A percentile compares a stretch with the other conserved stretches of the same genome.
These are phyloP conservation scores for Malurus leucopterus DNA, from an alignment of 2,797 vertebrate genomes.

Conservation along the genomic window DNA sequence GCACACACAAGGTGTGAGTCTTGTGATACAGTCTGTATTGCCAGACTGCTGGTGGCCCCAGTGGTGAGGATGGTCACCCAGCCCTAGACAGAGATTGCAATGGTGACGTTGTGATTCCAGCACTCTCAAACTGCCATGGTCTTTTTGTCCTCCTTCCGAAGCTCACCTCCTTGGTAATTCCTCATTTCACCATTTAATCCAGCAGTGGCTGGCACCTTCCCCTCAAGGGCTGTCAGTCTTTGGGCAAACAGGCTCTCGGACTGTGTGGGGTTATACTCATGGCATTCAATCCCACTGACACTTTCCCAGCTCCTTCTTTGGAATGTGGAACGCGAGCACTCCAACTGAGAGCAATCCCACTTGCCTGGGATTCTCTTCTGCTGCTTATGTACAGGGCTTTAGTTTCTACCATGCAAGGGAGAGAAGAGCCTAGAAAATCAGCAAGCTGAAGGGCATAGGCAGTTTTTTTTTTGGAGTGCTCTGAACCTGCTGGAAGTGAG, in stretches of 20 bases:
- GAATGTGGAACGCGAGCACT: no score
- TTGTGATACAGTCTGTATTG: fast-evolving
- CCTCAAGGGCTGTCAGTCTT: fast-evolving
- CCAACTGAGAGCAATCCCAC: fast-evolving
- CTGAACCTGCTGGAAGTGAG: not conserved
- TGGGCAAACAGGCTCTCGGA: fast-evolving
- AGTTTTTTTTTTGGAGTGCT: not conserved
- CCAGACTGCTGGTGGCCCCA: fast-evolving
- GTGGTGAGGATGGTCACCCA: not conserved
- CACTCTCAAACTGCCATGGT: not conserved
- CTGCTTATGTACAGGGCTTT: not conserved
- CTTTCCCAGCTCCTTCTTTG: not conserved
- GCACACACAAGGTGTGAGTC: fast-evolving
- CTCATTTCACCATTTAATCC: not conserved
- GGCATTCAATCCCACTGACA: not conserved
- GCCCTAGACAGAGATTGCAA: not conserved
- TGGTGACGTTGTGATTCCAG: fast-evolving
- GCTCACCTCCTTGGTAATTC: not conserved
- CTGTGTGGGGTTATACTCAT: not conserved
- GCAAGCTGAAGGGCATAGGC: not conserved
- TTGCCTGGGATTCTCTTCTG: not conserved
- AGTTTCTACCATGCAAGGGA: not conserved
- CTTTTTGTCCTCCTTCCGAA: not conserved
- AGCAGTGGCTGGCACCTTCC: not conserved
- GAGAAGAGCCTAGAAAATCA: not conserved